phyloP scores from a whole-genome alignment of 2,888 invertebrate genomes.

The Raillietiella orientalis region DNA sequence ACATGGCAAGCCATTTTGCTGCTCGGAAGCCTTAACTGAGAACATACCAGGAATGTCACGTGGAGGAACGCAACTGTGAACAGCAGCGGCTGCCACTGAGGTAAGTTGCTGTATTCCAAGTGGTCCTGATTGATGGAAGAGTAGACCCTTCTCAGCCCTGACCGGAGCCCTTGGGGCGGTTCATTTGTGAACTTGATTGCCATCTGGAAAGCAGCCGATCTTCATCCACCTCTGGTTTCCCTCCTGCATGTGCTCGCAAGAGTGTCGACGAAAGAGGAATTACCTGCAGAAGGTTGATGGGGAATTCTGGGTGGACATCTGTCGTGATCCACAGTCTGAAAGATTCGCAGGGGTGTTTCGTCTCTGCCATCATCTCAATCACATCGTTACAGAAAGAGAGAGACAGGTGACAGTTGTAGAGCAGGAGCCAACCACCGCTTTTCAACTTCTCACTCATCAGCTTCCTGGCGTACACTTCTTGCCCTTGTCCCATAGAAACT shows the following conservation, averaged over 20 bases:
- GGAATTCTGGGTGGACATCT: slow-evolving; percentile 71
- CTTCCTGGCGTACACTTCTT: slow-evolving; percentile 52
- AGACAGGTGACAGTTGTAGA: slow-evolving; percentile 88
- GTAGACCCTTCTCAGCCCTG: slow-evolving; percentile 76
- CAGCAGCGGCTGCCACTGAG: slow-evolving; percentile 72
- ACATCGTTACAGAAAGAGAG: slow-evolving; percentile 72
- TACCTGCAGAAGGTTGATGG: slow-evolving; percentile 34
- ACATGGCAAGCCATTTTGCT: too few species aligned
- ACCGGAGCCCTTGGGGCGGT: slow-evolving; percentile 77
- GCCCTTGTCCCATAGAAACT: slow-evolving; percentile 94
- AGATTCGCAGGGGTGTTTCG: slow-evolving; percentile 31
- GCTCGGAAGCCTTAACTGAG: too few species aligned
- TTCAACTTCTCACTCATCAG: slow-evolving; percentile 44
- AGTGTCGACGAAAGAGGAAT: too few species aligned
- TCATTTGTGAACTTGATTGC: slow-evolving; percentile 93
- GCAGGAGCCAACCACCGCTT: slow-evolving; percentile 61
- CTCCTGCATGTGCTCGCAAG: too few species aligned
- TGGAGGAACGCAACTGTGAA: slow-evolving; percentile 84
- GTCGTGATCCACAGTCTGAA: slow-evolving; percentile 71
- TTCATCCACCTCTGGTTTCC: too few species aligned
- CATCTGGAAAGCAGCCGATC: slow-evolving; percentile 46
- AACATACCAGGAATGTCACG: slow-evolving; percentile 29
- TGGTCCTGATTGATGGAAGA: slow-evolving; percentile 58
- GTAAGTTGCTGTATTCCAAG: slow-evolving; percentile 58
- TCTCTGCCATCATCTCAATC: slow-evolving; percentile 56